Percentiles rank a stretch among this genome's conserved stretches.
Conservation (phyloP, 2,888 invertebrate species). For the Epinotia demarniana region DNA sequence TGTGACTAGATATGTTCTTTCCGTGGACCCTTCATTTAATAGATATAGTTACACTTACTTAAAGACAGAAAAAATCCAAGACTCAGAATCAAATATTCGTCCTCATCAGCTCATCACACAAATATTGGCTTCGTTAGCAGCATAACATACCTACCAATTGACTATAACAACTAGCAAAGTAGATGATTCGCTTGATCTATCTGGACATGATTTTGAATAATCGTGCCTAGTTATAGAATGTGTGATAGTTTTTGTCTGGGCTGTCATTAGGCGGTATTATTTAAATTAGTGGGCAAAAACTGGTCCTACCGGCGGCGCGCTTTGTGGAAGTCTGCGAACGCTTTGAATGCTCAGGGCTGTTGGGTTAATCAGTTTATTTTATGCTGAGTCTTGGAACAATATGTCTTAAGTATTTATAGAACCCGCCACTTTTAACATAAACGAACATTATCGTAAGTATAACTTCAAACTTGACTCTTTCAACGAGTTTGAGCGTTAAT, state of each 20-base stretch:
- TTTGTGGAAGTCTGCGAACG: constrained; percentile 62
- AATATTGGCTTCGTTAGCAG: no score
- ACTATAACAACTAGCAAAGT: constrained; percentile 10
- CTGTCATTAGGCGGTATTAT: constrained; percentile 63
- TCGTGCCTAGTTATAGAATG: constrained; percentile 49
- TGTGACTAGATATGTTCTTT: no score
- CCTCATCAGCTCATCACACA: no score
- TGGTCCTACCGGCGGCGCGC: constrained; percentile 65
- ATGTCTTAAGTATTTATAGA: constrained; percentile 21
- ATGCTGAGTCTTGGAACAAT: constrained; percentile 9
- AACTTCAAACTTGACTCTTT: no score
- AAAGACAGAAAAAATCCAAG: no score
- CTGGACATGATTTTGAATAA: constrained; percentile 40
- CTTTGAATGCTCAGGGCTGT: constrained; percentile 60
- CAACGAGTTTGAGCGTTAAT: background rate
- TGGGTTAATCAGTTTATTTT: constrained; percentile 62
- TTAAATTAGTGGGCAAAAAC: constrained; percentile 67
- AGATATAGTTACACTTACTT: no score
- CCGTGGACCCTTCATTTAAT: no score
- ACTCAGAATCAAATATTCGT: no score
- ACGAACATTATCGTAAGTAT: background rate
- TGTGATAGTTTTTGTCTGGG: constrained; percentile 55
- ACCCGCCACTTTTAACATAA: background rate
- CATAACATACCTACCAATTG: background rate
- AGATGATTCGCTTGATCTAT: constrained; percentile 4